Percentiles rank a stretch among this genome's conserved stretches.
phyloP scores from a whole-genome alignment of 2,113 vertebrate species.

The Podocnemis expansa region DNA sequence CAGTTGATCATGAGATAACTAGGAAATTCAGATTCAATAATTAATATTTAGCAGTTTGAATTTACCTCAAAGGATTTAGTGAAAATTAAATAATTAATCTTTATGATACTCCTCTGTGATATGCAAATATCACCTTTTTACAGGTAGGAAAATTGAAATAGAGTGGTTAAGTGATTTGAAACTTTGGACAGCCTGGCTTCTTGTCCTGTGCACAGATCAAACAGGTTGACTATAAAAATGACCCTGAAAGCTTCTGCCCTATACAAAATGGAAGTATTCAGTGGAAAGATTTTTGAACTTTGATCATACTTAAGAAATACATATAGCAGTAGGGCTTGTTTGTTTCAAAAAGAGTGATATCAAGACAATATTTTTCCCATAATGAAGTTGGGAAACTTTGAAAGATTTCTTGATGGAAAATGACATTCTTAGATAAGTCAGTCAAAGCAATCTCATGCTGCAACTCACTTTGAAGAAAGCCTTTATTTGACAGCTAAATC shows the following conservation, averaged over 20 bases:
- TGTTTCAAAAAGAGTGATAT: neutral
- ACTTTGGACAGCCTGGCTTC: neutral
- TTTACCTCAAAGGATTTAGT: neutral
- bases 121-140: neutral
- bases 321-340: rapidly evolving
- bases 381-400: neutral
- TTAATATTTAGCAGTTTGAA: neutral
- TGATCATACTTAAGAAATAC: neutral
- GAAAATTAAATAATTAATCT: neutral
- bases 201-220: neutral
- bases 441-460: neutral
- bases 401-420: neutral
- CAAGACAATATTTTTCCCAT: neutral
- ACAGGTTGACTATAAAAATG: neutral
- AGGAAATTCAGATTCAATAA: neutral
- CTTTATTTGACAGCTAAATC: neutral
- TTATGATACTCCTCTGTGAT: neutral
- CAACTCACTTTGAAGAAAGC: neutral
- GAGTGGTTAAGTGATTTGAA: neutral
- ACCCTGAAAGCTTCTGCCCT: neutral
- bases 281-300: rapidly evolving
- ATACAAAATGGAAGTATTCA: rapidly evolving
- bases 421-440: neutral
- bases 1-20: neutral
- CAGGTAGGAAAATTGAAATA: neutral